These are phyloP conservation scores for Galleria mellonella DNA, from an alignment of 1,140 invertebrate genomes.

Conservation along the genomic window DNA sequence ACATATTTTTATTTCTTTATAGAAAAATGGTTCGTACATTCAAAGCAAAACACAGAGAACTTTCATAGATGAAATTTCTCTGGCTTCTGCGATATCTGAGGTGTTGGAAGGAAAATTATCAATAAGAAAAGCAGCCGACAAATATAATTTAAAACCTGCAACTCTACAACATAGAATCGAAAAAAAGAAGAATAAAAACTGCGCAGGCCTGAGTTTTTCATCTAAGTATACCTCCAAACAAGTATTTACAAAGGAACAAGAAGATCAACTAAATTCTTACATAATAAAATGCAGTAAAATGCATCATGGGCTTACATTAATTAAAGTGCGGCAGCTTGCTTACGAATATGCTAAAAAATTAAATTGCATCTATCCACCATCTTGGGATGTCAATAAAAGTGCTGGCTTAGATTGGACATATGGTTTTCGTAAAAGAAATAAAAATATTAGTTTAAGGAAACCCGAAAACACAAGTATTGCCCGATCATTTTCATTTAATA, in stretches of 20 bases:
- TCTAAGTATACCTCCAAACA: constrained; percentile 2
- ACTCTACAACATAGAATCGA: constrained; percentile 21
- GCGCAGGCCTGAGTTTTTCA: background rate
- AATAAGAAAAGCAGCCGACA: constrained; percentile 21
- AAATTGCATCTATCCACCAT: constrained; percentile 8
- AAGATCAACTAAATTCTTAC: too few relatives aligned
- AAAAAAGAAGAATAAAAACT: constrained; percentile 4
- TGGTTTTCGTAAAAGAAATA: constrained; percentile 12
- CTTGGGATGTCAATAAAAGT: constrained; percentile 15
- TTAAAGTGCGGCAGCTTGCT: background rate
- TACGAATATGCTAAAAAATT: constrained; percentile 32
- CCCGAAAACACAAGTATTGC: constrained; percentile 53
- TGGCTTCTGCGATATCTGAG: constrained; percentile 20
- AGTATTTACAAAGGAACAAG: too few relatives aligned
- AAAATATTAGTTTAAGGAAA: constrained; percentile 38
- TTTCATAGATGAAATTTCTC: too few relatives aligned
- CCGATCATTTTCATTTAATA: too few relatives aligned
- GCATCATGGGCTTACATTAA: too few relatives aligned
- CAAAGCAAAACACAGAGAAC: too few relatives aligned
- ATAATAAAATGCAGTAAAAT: too few relatives aligned
- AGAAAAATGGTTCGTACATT: too few relatives aligned
- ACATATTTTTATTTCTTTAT: too few relatives aligned
- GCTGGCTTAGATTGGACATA: constrained; percentile 13
- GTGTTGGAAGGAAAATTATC: constrained; percentile 19
- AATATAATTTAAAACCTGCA: constrained; percentile 20